Conservation (phyloP, 2,888 invertebrate species). For the Tenthredo mesomela region DNA sequence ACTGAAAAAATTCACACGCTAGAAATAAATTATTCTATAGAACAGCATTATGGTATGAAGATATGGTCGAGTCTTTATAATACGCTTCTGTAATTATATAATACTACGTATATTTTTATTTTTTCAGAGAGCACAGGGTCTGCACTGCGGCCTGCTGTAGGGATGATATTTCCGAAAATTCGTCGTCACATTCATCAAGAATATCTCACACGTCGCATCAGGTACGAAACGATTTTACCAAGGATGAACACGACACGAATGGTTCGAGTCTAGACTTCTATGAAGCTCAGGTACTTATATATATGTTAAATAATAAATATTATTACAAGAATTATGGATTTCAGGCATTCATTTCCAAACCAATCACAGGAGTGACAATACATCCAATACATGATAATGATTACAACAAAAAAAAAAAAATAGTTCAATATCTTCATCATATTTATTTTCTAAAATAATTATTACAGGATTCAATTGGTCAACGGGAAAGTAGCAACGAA, state of each 20-base stretch:
- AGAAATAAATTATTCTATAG: neutral
- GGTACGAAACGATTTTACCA: slow-evolving; percentile 69
- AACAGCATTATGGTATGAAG: neutral
- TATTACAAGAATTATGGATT: neutral
- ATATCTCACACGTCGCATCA: slow-evolving; percentile 67
- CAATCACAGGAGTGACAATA: neutral
- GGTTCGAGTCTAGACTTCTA: slow-evolving; percentile 73
- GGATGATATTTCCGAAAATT: slow-evolving; percentile 74
- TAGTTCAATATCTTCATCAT: neutral
- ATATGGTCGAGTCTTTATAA: neutral
- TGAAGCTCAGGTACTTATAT: slow-evolving; percentile 69
- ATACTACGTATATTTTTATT: neutral
- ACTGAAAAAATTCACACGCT: neutral
- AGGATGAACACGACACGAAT: slow-evolving; percentile 69
- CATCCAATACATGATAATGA: neutral
- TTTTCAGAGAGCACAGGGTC: slow-evolving; percentile 71
- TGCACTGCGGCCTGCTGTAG: slow-evolving; percentile 76
- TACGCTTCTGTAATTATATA: neutral
- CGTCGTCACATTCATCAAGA: slow-evolving; percentile 71
- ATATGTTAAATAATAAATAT: neutral
- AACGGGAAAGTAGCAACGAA: slow-evolving; percentile 71
- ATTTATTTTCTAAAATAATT: neutral
- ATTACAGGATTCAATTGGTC: slow-evolving; percentile 65
- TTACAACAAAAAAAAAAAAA: neutral
- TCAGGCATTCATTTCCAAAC: neutral